phyloP scores from a whole-genome alignment of 2,113 vertebrate species.

The Eubucco bourcierii region DNA sequence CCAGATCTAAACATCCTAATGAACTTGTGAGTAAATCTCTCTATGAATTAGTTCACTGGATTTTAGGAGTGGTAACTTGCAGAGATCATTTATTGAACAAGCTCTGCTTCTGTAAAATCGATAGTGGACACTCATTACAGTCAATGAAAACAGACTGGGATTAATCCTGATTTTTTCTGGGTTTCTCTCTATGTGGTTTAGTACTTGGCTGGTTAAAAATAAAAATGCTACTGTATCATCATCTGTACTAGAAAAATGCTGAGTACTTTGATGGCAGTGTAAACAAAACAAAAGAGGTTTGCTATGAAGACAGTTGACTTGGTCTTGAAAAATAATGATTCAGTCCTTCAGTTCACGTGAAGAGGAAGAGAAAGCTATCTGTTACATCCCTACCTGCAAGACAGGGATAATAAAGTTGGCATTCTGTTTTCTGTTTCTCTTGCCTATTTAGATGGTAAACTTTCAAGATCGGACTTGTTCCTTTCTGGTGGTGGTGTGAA shows the following conservation, averaged over 20 bases:
- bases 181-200: background rate
- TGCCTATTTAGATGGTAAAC: background rate
- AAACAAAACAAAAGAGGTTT: background rate
- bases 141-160: background rate
- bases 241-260: background rate
- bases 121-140: background rate
- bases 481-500: background rate
- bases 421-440: background rate
- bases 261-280: background rate
- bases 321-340: background rate
- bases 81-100: background rate
- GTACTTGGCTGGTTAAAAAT: background rate
- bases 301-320: background rate
- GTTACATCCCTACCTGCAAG: background rate
- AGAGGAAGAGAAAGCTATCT: background rate
- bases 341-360: background rate
- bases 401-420: fast-evolving
- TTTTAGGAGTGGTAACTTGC: background rate
- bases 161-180: background rate
- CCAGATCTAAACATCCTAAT: background rate
- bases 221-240: background rate
- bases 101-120: background rate
- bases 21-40: background rate
- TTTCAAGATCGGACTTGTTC: background rate
- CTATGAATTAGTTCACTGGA: background rate